Conservation (phyloP, 2,113 vertebrate species). For the Hippocampus comes region DNA sequence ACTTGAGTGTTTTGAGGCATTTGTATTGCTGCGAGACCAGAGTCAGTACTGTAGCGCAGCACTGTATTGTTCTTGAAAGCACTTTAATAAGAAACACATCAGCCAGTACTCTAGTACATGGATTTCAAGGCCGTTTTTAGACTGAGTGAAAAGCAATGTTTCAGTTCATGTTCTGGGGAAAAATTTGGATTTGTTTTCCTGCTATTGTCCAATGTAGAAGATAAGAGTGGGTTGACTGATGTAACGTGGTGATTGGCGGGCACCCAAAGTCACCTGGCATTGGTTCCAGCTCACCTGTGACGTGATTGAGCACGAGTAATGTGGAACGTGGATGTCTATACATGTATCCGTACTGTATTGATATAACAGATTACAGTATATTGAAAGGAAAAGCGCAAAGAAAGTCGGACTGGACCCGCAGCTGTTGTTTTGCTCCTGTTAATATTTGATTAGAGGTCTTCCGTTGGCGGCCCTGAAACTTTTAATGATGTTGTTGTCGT, state of each 20-base stretch:
- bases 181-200: no score
- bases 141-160: not conserved
- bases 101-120: slow-evolving; percentile 12
- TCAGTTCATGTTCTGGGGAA: not conserved
- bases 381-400: slow-evolving; percentile 22
- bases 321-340: no score
- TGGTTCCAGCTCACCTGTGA: no score
- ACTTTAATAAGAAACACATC: slow-evolving; percentile 46
- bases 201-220: no score
- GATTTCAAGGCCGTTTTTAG: slow-evolving; percentile 32
- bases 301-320: no score
- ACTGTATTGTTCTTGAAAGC: slow-evolving; percentile 55
- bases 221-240: no score
- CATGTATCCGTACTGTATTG: not conserved
- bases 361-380: not conserved
- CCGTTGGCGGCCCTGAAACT: slow-evolving; percentile 43
- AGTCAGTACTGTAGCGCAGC: slow-evolving; percentile 59
- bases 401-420: slow-evolving; percentile 37
- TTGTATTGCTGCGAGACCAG: slow-evolving; percentile 54
- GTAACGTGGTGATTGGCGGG: no score
- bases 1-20: slow-evolving; percentile 60
- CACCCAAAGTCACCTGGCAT: no score
- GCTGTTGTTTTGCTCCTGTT: slow-evolving; percentile 40
- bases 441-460: slow-evolving; percentile 46
- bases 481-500: slow-evolving; percentile 61